Percentiles rank a stretch among this genome's conserved stretches.
Evolutionary conservation across 2,113 vertebrate genomes (phyloP).

Genomic region (Hydropotes inermis): DNA sequence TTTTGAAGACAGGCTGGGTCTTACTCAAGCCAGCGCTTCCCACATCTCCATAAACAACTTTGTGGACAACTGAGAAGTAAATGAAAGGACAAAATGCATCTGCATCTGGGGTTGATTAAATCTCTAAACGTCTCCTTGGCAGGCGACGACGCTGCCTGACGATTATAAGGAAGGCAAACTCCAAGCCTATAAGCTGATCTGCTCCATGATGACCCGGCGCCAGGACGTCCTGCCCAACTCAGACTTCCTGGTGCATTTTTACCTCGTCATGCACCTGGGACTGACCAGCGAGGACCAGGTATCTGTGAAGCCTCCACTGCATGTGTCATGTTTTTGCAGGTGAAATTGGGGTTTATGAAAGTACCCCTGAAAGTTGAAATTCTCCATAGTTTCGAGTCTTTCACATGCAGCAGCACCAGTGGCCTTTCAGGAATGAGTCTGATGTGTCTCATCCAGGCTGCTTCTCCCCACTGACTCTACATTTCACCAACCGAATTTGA

Average conservation of each 20-base stretch:
- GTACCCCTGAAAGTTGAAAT: neutral
- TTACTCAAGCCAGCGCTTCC: slow-evolving; percentile 35
- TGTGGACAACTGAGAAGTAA: slow-evolving; percentile 56
- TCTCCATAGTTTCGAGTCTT: neutral
- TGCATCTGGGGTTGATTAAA: slow-evolving; percentile 13
- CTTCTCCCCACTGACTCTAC: neutral
- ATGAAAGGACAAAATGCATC: slow-evolving; percentile 44
- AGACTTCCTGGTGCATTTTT: slow-evolving; percentile 96
- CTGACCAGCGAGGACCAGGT: slow-evolving; percentile 95
- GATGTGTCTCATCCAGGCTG: neutral
- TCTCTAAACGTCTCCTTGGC: slow-evolving; percentile 65
- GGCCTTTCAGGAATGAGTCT: neutral
- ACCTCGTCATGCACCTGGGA: slow-evolving; percentile 94
- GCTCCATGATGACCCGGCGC: slow-evolving; percentile 97
- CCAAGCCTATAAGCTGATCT: slow-evolving; percentile 95
- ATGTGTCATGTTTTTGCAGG: neutral
- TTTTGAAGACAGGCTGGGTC: slow-evolving; percentile 48
- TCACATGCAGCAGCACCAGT: neutral
- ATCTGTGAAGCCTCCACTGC: slow-evolving; percentile 39
- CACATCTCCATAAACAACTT: slow-evolving; percentile 51
- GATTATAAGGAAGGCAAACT: slow-evolving; percentile 97
- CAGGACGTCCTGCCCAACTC: slow-evolving; percentile 96
- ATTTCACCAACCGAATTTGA: neutral
- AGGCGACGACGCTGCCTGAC: slow-evolving; percentile 92
- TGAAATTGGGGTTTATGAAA: neutral